A percentile compares a stretch with the other conserved stretches of the same genome.
Evolutionary conservation across 1,140 invertebrate species (phyloP).

Genomic region (Drosophila kikkawai): DNA sequence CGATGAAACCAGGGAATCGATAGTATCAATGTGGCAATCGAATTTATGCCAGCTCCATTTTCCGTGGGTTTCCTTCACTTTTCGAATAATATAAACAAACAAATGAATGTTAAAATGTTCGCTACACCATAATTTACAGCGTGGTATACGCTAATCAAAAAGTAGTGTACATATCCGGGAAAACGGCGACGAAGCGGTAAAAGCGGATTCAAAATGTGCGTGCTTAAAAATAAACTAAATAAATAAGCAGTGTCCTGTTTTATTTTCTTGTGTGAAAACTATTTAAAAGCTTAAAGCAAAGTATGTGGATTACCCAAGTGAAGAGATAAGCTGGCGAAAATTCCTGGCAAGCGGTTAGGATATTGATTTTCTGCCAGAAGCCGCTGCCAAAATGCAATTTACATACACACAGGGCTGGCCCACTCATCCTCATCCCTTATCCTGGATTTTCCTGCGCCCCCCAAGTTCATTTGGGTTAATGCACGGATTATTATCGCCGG

Average conservation of each 20-base stretch:
- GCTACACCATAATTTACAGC: neutral
- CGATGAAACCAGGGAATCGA: neutral
- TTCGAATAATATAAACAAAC: constrained; percentile 38
- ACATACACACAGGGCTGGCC: constrained; percentile 28
- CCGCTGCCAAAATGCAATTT: constrained; percentile 62
- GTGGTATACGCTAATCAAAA: neutral
- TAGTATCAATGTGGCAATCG: neutral
- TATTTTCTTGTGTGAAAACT: neutral
- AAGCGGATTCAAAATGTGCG: constrained; percentile 1
- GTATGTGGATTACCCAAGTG: neutral
- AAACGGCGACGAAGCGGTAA: constrained; percentile 4
- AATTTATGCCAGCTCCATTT: neutral
- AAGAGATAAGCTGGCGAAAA: neutral
- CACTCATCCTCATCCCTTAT: neutral
- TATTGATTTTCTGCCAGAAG: constrained; percentile 67
- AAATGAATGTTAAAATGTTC: neutral
- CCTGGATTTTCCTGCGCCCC: neutral
- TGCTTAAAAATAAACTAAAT: neutral
- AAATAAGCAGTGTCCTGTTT: neutral
- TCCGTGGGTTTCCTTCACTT: constrained; percentile 3
- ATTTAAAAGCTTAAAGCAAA: neutral
- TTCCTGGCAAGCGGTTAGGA: constrained; percentile 12
- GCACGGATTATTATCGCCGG: constrained; percentile 62
- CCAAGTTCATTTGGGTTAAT: constrained; percentile 67
- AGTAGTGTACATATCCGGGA: too few species aligned